These are phyloP conservation scores for Girardia tigrina DNA, from an alignment of 2,888 invertebrate species.

Conservation along the genomic window DNA sequence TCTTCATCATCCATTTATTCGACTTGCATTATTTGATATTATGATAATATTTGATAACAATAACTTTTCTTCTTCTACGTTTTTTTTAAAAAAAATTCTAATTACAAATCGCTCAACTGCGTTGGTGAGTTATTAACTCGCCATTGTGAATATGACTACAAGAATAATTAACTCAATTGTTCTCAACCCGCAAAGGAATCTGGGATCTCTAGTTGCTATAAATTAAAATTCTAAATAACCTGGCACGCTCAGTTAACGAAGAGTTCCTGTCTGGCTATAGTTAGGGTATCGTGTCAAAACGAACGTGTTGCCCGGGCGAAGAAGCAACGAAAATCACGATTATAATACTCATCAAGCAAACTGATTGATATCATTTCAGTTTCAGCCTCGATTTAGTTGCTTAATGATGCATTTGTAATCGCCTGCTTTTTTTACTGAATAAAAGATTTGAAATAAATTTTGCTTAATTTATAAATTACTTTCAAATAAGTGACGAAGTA, in stretches of 20 bases:
- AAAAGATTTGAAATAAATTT: conserved; percentile 21
- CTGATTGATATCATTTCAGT: conserved; percentile 20
- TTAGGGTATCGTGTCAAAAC: not conserved
- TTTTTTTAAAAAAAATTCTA: not conserved
- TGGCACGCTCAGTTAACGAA: conserved; percentile 16
- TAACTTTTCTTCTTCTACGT: not conserved
- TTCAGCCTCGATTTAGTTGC: conserved; percentile 11
- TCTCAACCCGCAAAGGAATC: conserved; percentile 17
- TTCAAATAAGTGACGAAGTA: conserved; percentile 11
- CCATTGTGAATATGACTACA: conserved; percentile 8
- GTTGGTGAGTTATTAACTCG: not conserved
- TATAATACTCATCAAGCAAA: conserved; percentile 19
- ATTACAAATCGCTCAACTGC: not conserved
- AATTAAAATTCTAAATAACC: conserved; percentile 23
- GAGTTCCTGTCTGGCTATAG: conserved; percentile 17
- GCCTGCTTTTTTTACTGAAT: not conserved
- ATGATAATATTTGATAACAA: conserved; percentile 1
- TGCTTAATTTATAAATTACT: conserved; percentile 12
- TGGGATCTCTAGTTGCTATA: not conserved
- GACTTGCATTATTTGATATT: too few species aligned
- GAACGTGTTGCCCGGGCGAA: not conserved
- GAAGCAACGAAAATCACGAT: conserved; percentile 9
- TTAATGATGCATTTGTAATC: conserved; percentile 6
- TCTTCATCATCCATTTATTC: too few species aligned
- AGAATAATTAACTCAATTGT: conserved; percentile 14